These are phyloP conservation scores for Pomacea maculata DNA, from an alignment of 1,140 invertebrate genomes.

Conservation along the genomic window DNA sequence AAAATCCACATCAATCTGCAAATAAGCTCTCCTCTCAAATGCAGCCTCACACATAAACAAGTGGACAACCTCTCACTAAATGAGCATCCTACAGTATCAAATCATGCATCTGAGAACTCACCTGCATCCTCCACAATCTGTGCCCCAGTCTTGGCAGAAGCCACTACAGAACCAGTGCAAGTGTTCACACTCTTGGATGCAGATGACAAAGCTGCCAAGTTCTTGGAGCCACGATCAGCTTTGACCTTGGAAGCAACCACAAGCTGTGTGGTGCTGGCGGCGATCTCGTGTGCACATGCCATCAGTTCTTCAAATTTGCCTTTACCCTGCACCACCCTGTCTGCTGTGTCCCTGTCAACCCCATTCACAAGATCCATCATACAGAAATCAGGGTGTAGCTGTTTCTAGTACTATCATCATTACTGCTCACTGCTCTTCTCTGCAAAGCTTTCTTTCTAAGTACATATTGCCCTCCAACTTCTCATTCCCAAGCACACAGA, in stretches of 20 bases:
- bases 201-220: constrained; percentile 79
- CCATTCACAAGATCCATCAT: background rate
- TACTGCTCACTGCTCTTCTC: background rate
- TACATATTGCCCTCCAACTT: too few species aligned
- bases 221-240: constrained; percentile 83
- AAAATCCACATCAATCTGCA: background rate
- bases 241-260: constrained; percentile 87
- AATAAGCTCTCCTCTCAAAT: background rate
- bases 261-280: constrained; percentile 94
- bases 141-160: constrained; percentile 88
- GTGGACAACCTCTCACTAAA: too few species aligned
- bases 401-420: background rate
- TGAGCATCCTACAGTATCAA: too few species aligned
- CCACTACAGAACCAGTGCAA: constrained; percentile 90
- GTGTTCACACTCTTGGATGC: constrained; percentile 89
- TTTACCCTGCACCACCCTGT: constrained; percentile 86
- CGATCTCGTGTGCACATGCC: constrained; percentile 96
- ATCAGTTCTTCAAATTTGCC: constrained; percentile 94
- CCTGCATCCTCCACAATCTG: constrained; percentile 86
- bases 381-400: background rate
- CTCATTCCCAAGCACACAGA: background rate
- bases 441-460: background rate
- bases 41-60: too few species aligned
- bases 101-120: constrained; percentile 58
- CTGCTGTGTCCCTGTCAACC: constrained; percentile 83